Evolutionary conservation across 2,888 invertebrate species (phyloP).

Genomic region (Trichopoda pennipes): DNA sequence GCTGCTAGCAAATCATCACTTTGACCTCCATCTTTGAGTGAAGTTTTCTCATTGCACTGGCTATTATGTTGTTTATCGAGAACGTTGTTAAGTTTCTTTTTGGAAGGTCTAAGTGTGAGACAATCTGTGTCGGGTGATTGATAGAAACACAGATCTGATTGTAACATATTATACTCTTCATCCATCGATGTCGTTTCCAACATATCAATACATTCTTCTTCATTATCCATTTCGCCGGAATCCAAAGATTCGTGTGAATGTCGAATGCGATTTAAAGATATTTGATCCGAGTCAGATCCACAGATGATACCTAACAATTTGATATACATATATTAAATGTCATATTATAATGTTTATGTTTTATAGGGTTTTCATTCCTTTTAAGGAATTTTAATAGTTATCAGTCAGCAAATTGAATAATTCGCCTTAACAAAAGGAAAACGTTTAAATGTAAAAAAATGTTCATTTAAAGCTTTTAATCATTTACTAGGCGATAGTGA

Average conservation of each 20-base stretch:
- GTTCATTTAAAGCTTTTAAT: background rate
- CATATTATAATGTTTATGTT: background rate
- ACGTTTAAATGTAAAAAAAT: background rate
- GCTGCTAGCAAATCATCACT: constrained; percentile 2
- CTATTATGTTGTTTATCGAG: constrained; percentile 66
- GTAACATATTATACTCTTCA: constrained; percentile 80
- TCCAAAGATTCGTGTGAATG: constrained; percentile 89
- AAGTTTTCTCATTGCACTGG: constrained; percentile 32
- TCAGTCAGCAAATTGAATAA: too few species aligned
- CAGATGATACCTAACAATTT: constrained; percentile 82
- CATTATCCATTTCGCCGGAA: constrained; percentile 84
- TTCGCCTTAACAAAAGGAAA: too few species aligned
- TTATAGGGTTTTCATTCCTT: too few species aligned
- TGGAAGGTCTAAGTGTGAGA: constrained; percentile 77
- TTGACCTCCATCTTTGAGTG: constrained; percentile 67
- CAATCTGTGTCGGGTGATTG: constrained; percentile 79
- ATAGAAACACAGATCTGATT: constrained; percentile 80
- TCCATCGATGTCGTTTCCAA: constrained; percentile 81
- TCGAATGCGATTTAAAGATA: constrained; percentile 80
- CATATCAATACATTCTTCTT: constrained; percentile 83
- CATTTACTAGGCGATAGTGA: too few species aligned
- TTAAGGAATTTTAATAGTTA: too few species aligned
- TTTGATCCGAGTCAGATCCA: constrained; percentile 82
- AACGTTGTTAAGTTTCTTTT: constrained; percentile 73
- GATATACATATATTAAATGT: constrained; percentile 4